Evolutionary conservation across 2,797 vertebrate species (phyloP), one percentile per base, ranked within the genome.

Genomic region (Lepus oiostolus): DNA sequence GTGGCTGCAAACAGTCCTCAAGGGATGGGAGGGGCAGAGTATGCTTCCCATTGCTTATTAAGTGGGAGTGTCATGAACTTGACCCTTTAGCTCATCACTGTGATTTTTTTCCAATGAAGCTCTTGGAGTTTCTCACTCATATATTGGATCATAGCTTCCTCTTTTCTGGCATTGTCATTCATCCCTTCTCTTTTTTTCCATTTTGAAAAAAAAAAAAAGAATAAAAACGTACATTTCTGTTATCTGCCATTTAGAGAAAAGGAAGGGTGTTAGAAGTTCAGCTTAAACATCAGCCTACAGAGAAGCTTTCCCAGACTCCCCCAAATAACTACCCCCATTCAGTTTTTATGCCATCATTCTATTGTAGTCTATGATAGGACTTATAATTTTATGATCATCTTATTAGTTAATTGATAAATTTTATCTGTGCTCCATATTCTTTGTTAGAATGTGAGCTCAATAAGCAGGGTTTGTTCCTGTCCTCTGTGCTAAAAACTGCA

Each of bases 41-140:
- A 0, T 38, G 19, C 32, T 88, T 92, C 92, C 74, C 22, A 8
- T 35, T 72, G 85, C 28, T 74, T 52, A 13, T 72, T 35, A 47
- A 70, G 47, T 76, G 42, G 28, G 22, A 52, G 5, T 38, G 32
- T 28, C 50, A 7, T 52, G 60, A 80, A 67, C 4, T 8, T 13
- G 47, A 5, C 5, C 47, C 13, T 85, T 85, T 85, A 50, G 42
- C n/a, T 9, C 50, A 47, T 79, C 32, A 62, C 22, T 47, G 4
- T n/a, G 60, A 42, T 38, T 93, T 97, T 95, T 85, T 82, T 32
- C 71, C 67, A 79, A 52, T 38, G 65, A 91, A 94, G 52, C 24
- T 89, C 85, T 71, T 62, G 72, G n/a, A 93, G 77, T 32, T 7
- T 84, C 30, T 88, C 47, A 84, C 58, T 81, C 38, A 91, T 62